Base-by-base conservation (phyloP, 2,113 vertebrate species). In the Nymphicus hollandicus region DNA sequence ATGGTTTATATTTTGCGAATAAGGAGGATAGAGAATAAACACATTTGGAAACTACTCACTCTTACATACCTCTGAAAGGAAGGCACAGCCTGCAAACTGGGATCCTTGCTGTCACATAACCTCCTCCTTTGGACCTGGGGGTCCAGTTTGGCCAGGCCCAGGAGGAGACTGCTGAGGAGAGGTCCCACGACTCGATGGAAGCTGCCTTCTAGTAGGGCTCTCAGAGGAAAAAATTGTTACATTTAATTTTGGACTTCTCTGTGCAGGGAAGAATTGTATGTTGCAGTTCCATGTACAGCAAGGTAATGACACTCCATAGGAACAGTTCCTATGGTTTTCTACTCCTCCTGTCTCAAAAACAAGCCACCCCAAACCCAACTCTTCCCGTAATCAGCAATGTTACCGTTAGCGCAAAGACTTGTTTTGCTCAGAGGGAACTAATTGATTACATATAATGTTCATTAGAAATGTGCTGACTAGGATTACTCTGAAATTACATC, bases 381-480 rank as follows among this genome's bases (percentile, higher is more conserved):
- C 47, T 91, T 71, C 56, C 35, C 80, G 63, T 44, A 76, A 49
- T 60, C 82, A 91, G 25, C 44, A 71, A 29, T 33, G 56, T 98
- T 96, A 96, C 97, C 97, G 27, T 55, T 94, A 81, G 12, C 55
- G 52, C 95, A 80, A 88, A 96, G 69, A 65, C 47, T 95, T 96
- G 81, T 56, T 97, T 97, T 92, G 58, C 83, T 96, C 68, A 95
- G 79, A 92, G 92, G 89, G 83, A 86, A 89, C 39, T 41, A 69
- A 97, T 98, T 97, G 98, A 98, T 98, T 98, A 97, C 97, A 82
- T 55, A 96, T 96, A 96, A 96, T 68, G 63, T 88, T 98, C 90
- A 96, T 98, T 97, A 98, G 98, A 98, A 99, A 98, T 96, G 82
- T 93, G 94, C 98, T 97, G 95, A 96, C 92, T 91, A 71, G 41